Evolutionary conservation across 2,797 vertebrate species (phyloP).

Genomic region (Neosalanx taihuensis): DNA sequence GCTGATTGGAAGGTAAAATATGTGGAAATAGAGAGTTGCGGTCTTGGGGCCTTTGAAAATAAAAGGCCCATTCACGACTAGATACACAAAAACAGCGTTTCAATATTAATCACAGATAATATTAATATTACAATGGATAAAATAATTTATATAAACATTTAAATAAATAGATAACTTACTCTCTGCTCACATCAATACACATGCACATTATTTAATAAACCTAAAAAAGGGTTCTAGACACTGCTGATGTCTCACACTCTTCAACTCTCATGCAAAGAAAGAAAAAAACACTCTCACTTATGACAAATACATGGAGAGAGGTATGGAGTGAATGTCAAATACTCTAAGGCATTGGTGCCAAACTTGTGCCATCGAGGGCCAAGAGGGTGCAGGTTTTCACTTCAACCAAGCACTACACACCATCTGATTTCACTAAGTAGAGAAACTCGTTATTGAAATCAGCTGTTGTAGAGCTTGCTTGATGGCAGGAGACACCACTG

Average conservation of each 20-base stretch:
- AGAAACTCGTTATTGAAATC: no score
- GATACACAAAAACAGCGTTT: constrained; percentile 82
- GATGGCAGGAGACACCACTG: no score
- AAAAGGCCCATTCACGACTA: constrained; percentile 69
- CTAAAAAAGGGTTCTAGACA: constrained; percentile 47
- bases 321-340: constrained; percentile 28
- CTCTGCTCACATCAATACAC: constrained; percentile 36
- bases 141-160: constrained; percentile 71
- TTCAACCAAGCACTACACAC: no score
- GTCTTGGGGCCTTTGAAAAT: constrained; percentile 77
- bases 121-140: constrained; percentile 50
- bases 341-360: no score
- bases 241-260: constrained; percentile 29
- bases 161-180: constrained; percentile 80
- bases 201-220: constrained; percentile 22
- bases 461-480: no score
- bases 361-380: no score
- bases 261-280: constrained; percentile 9
- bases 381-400: no score
- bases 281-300: not conserved
- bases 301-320: constrained; percentile 22
- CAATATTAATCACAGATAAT: constrained; percentile 85
- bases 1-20: no score
- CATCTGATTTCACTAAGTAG: no score
- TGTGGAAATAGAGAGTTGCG: no score